These are phyloP conservation scores for Brachionus koreanus DNA, from an alignment of 1,140 invertebrate species.

Conservation along the genomic window DNA sequence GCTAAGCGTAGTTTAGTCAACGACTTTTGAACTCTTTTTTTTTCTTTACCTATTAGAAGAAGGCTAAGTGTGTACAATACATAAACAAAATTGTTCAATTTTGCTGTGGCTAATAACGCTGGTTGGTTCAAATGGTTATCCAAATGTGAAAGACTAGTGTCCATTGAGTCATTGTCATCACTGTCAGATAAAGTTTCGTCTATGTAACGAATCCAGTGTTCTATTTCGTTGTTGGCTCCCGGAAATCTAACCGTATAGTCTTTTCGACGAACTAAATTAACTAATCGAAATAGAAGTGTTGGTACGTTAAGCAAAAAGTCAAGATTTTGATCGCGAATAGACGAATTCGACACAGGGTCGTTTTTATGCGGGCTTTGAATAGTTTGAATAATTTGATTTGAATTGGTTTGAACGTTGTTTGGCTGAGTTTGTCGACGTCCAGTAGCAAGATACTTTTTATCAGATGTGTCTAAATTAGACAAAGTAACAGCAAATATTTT, in stretches of 20 bases:
- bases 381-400: conserved; percentile 48
- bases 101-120: conserved; percentile 54
- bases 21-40: conserved; percentile 59
- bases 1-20: conserved; percentile 58
- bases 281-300: conserved; percentile 23
- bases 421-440: conserved; percentile 44
- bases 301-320: conserved; percentile 42
- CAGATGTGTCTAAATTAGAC: conserved; percentile 57
- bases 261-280: conserved; percentile 37
- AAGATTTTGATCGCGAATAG: conserved; percentile 4
- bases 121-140: conserved; percentile 48
- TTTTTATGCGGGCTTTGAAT: conserved; percentile 47
- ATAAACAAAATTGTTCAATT: conserved; percentile 59
- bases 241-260: conserved; percentile 35
- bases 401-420: neutral
- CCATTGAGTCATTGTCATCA: conserved; percentile 49
- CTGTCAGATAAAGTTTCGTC: conserved; percentile 53
- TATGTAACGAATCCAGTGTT: conserved; percentile 47
- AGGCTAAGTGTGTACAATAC: conserved; percentile 59
- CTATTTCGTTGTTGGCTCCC: conserved; percentile 35
- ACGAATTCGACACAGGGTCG: conserved; percentile 50
- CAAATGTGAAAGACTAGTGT: conserved; percentile 32
- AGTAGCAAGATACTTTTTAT: conserved; percentile 47
- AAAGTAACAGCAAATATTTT: conserved; percentile 57
- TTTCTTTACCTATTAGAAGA: conserved; percentile 59